A percentile compares a stretch with the other conserved stretches of the same genome.
Conservation (phyloP, 2,888 invertebrate species). For the Merodon equestris region DNA sequence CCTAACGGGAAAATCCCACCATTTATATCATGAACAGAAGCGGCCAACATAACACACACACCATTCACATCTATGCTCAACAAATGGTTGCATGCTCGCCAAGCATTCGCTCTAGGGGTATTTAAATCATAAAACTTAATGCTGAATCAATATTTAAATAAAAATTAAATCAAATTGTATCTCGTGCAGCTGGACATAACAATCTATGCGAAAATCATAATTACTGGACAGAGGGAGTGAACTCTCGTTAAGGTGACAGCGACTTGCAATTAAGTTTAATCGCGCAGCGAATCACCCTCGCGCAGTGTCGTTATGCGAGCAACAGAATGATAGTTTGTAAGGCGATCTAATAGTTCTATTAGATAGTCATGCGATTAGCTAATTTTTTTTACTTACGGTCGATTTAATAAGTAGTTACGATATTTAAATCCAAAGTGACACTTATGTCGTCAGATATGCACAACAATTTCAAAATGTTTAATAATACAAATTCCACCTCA, state of each 20-base stretch:
- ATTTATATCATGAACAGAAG: slow-evolving; percentile 1
- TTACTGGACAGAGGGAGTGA: too few relatives aligned
- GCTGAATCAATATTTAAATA: slow-evolving; percentile 49
- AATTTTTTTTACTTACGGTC: too few relatives aligned
- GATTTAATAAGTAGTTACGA: too few relatives aligned
- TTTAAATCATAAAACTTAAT: slow-evolving; percentile 42
- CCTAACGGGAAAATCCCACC: slow-evolving; percentile 41
- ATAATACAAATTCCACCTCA: slow-evolving; percentile 4
- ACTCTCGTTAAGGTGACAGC: too few relatives aligned
- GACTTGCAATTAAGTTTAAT: slow-evolving; percentile 48
- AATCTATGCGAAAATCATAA: slow-evolving; percentile 34
- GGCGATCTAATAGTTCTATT: not conserved
- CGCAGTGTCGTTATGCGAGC: slow-evolving; percentile 26
- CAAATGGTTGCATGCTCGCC: slow-evolving; percentile 50
- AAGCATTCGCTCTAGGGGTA: slow-evolving; percentile 24
- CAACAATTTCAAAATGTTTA: too few relatives aligned
- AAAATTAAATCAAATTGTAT: slow-evolving; percentile 42
- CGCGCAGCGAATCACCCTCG: slow-evolving; percentile 38
- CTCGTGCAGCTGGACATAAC: slow-evolving; percentile 23
- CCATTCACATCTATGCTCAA: slow-evolving; percentile 2
- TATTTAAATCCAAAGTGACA: too few relatives aligned
- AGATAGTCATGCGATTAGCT: too few relatives aligned
- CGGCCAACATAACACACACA: slow-evolving; percentile 9
- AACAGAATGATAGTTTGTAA: not conserved
- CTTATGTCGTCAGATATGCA: too few relatives aligned